Evolutionary conservation across 2,113 vertebrate species (phyloP), one percentile per base, ranked within the genome.

Genomic region (Apistogramma diplotaenia): DNA sequence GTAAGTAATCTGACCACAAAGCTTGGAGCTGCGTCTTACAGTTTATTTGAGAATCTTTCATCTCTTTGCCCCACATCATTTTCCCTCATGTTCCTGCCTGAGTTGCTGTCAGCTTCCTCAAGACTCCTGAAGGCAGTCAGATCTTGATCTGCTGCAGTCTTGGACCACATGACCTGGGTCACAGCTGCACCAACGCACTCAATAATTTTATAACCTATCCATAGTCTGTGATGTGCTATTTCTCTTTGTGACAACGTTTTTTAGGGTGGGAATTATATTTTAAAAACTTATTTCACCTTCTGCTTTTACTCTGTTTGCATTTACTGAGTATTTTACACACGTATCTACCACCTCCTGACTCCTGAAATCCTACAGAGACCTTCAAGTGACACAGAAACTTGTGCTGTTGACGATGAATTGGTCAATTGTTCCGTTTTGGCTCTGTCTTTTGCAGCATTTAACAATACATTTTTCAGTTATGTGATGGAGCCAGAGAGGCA

Each of bases 401-500:
- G 8, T 49, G 40, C 40, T 70, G 49, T 49, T 70, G 40, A 49
- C 8, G 0, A 67, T 67, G 40, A 70, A 70, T 29, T 3, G 25
- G 15, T 46, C 62, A 27, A 27, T 46, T 67, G 62, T 67, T 67
- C 40, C 18, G 4, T 67, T 67, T 67, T 10, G 23, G 15, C 62
- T 46, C 37, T 27, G 15, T 37, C 23, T 1, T 78, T 79, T 55
- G 56, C 76, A 71, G 74, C 61, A 72, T 82, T 76, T 82, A 82
- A 73, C 79, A 46, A 54, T 19, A 74, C n/a, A 18, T 74, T 78
- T 33, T 79, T 62, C 56, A 77, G 76, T 83, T 59, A 77, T 84
- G 31, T 67, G 65, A 74, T n/a, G 21, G 51, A 23, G 33, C 33
- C 21, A 4, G 33, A 74, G 10, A 40, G 43, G 40, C 27, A 29